Percentiles rank a stretch among this genome's conserved stretches.
phyloP scores from a whole-genome alignment of 92 coral and sea anemone genomes.

The Parazoanthus atlanticus region DNA sequence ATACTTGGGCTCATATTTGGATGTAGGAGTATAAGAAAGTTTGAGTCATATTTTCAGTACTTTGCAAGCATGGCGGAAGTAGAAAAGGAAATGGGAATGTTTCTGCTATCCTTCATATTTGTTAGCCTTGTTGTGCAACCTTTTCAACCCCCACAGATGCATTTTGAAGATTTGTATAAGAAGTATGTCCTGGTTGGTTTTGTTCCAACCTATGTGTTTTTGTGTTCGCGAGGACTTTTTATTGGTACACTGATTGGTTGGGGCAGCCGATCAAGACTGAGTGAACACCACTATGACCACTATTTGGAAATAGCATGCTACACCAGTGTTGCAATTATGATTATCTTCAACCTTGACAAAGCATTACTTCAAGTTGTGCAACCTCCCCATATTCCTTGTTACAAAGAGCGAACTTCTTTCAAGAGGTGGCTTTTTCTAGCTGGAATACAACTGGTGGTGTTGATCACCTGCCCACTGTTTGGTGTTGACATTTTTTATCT shows the following conservation, averaged over 20 bases:
- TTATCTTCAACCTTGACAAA: constrained; percentile 7
- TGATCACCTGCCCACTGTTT: background rate
- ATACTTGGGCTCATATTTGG: constrained; percentile 6
- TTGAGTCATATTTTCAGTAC: constrained; percentile 2
- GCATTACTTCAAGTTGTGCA: background rate
- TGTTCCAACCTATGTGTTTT: constrained; percentile 21
- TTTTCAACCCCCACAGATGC: background rate
- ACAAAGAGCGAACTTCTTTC: constrained; percentile 5
- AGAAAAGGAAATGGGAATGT: background rate
- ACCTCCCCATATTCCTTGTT: background rate
- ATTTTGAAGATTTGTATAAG: background rate
- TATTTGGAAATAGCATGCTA: background rate
- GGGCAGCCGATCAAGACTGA: background rate
- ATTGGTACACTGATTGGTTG: background rate
- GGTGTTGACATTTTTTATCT: background rate
- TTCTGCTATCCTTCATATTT: background rate
- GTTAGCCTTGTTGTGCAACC: background rate
- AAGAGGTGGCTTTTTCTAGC: constrained; percentile 18
- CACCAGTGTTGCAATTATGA: constrained; percentile 7
- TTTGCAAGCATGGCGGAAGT: background rate
- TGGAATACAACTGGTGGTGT: background rate
- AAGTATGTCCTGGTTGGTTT: constrained; percentile 20
- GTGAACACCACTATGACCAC: background rate
- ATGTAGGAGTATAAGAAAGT: background rate
- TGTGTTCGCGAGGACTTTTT: constrained; percentile 3